These are phyloP conservation scores for honey bee (Apis mellifera) DNA, from an alignment of 1,140 invertebrate genomes.

Conservation along the genomic window DNA sequence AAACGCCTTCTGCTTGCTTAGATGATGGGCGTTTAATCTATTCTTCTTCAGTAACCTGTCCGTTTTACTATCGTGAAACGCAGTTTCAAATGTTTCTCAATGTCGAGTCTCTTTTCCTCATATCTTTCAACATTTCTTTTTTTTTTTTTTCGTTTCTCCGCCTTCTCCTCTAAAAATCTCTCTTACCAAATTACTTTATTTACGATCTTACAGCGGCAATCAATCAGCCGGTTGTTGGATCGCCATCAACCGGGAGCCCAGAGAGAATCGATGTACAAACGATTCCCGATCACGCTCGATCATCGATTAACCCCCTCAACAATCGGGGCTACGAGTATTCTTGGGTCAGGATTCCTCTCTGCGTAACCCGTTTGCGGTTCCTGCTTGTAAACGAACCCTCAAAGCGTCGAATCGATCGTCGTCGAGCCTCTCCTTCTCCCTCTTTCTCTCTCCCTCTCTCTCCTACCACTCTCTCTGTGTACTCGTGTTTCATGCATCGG, in stretches of 20 bases:
- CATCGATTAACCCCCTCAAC: constrained; percentile 66
- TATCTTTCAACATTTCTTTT: too few relatives aligned
- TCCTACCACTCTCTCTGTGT: constrained; percentile 8
- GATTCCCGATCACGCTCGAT: constrained; percentile 71
- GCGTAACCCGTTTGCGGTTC: constrained; percentile 42
- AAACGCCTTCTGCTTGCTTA: too few relatives aligned
- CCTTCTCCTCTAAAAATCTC: background rate
- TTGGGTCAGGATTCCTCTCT: constrained; percentile 29
- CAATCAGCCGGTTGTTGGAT: too few relatives aligned
- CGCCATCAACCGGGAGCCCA: too few relatives aligned
- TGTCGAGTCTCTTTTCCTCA: too few relatives aligned
- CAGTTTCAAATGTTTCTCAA: background rate
- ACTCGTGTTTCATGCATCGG: constrained; percentile 47
- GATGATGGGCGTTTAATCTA: constrained; percentile 10
- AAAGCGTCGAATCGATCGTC: constrained; percentile 13
- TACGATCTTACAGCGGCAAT: too few relatives aligned
- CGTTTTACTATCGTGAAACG: background rate
- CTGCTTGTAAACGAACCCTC: constrained; percentile 41
- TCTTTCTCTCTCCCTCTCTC: background rate
- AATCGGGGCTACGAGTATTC: constrained; percentile 54
- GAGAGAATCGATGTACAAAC: constrained; percentile 32
- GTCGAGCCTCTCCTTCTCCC: constrained; percentile 15
- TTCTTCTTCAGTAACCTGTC: background rate
- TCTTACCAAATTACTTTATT: background rate
- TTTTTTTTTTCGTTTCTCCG: background rate